Conservation (phyloP, 2,113 vertebrate species). For the Platysteira castanea region DNA sequence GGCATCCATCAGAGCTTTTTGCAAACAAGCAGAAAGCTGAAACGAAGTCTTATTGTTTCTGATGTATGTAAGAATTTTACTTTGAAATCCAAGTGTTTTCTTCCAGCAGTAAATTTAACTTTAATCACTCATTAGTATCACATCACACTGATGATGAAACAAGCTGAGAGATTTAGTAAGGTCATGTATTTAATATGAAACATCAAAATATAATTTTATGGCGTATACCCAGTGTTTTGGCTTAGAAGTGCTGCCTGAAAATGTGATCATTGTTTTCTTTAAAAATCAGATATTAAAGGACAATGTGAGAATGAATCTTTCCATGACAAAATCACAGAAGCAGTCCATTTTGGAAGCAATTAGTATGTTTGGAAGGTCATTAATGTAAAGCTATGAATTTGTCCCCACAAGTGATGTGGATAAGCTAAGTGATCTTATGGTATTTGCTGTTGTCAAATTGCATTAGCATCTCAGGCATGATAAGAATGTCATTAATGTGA, state of each 20-base stretch:
- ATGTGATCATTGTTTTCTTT: neutral
- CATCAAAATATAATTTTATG: neutral
- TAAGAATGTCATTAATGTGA: slow-evolving; percentile 44
- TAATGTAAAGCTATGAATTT: neutral
- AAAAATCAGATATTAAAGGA: neutral
- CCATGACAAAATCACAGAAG: neutral
- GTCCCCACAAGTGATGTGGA: neutral
- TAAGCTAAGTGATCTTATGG: neutral
- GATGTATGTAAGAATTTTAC: neutral
- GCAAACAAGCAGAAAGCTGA: neutral
- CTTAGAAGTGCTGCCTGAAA: neutral
- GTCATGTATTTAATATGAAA: neutral
- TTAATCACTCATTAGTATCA: neutral
- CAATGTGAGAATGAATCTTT: neutral
- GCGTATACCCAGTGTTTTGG: neutral
- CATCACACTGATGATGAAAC: neutral
- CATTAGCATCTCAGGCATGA: slow-evolving; percentile 17
- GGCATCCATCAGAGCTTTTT: neutral
- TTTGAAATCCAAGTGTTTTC: neutral
- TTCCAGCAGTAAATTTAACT: neutral
- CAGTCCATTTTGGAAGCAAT: neutral
- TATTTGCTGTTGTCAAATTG: slow-evolving; percentile 30
- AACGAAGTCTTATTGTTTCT: neutral
- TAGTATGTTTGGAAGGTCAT: neutral
- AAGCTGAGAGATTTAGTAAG: neutral